Percentiles rank a stretch among this genome's conserved stretches.
Conservation (phyloP, 2,888 invertebrate genomes). For the Diarsia rubi region DNA sequence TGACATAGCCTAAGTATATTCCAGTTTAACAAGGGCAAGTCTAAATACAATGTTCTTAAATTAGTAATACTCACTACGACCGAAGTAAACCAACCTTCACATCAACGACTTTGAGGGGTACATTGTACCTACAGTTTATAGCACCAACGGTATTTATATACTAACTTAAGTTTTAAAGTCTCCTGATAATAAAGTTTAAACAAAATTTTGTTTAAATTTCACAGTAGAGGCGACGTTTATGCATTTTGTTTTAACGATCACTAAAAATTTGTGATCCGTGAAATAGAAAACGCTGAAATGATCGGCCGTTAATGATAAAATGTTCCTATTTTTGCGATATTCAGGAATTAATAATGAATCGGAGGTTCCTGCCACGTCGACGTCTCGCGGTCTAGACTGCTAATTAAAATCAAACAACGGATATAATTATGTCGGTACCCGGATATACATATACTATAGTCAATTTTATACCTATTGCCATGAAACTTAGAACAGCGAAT, state of each 20-base stretch:
- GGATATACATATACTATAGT: background rate
- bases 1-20: constrained; percentile 28
- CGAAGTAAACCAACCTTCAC: constrained; percentile 42
- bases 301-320: constrained; percentile 71
- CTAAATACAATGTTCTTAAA: constrained; percentile 21
- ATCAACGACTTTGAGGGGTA: constrained; percentile 46
- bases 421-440: constrained; percentile 22
- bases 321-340: constrained; percentile 61
- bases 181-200: constrained; percentile 64
- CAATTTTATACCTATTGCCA: background rate
- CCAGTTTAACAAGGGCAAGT: constrained; percentile 38
- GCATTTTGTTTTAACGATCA: constrained; percentile 76
- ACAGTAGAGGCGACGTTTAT: constrained; percentile 68
- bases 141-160: constrained; percentile 36
- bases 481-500: background rate
- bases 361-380: constrained; percentile 58
- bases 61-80: constrained; percentile 35
- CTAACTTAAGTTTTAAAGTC: constrained; percentile 55
- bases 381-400: constrained; percentile 74
- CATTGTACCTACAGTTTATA: constrained; percentile 44
- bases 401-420: constrained; percentile 83
- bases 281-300: constrained; percentile 73
- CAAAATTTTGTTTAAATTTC: constrained; percentile 70
- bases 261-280: constrained; percentile 76
- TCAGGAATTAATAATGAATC: constrained; percentile 45